Base-by-base conservation (phyloP, 2,113 vertebrate genomes). In the Hyperopisus bebe region DNA sequence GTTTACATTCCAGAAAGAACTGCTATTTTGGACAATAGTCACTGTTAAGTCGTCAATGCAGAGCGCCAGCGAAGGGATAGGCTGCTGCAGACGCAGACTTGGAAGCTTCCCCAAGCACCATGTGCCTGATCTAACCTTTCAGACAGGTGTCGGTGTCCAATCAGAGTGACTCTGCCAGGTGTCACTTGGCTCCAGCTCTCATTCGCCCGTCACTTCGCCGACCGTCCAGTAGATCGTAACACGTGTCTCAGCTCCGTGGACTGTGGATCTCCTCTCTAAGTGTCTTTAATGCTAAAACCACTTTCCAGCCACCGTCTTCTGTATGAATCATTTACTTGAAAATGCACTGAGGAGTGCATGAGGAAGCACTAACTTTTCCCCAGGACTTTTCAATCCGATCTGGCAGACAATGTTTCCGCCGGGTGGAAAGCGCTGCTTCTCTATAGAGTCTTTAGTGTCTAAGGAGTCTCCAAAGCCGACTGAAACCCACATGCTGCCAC, bases 401-500 rank as follows among this genome's bases (percentile, higher is more conserved):
- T 90, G 50, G 80, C 0, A 90, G 90, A 96, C 92, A 93, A 98
- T 98, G 97, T 98, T 98, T 93, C 96, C 97, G 48, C 94, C 97
- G 42, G 95, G 96, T 19, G 96, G 97, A 6, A 99, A 99, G 91
- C 97, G 98, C 91, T 97, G 97, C 94, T 99, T 99, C 92, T 98
- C 97, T 39, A 99, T 99, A 88, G 98, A 99, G 94, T 98, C 97
- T 17, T 95, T 99, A 94, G 98, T 99, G 83, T 98, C 96, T 82
- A 98, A 99, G 92, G 98, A 98, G 93, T 95, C 89, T 88, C 96
- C 96, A 27, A 92, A 96, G 5, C 91, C 93, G 4, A 92, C 94
- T 0, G 97, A 98, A 92, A 97, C 98, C 0, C 97, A 97, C 1
- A 94, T 98, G 89, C 95, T 97, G 1, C 97, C 97, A 80, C 94